phyloP scores from a whole-genome alignment of 2,113 vertebrate genomes.

The Perca schrenkii region DNA sequence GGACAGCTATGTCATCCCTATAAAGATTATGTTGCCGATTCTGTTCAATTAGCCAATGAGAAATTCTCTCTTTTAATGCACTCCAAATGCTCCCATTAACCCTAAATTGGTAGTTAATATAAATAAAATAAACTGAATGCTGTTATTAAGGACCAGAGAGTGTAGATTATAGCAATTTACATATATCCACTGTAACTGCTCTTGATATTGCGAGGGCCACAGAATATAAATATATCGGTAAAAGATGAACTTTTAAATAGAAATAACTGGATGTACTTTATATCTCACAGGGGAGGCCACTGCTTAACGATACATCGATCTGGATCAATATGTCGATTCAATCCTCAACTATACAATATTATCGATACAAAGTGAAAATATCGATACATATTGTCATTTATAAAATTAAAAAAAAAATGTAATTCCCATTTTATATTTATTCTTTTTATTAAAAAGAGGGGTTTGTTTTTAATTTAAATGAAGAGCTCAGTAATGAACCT shows the following conservation, averaged over 20 bases:
- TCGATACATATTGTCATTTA: too few relatives aligned
- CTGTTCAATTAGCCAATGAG: slow-evolving; percentile 5
- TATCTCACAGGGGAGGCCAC: neutral
- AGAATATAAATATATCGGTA: slow-evolving; percentile 1
- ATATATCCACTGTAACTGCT: neutral
- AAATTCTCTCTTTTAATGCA: slow-evolving; percentile 17
- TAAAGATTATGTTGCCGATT: slow-evolving; percentile 1
- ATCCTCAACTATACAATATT: too few relatives aligned
- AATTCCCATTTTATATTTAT: too few relatives aligned
- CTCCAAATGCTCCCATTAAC: slow-evolving; percentile 19
- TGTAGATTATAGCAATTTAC: slow-evolving; percentile 22
- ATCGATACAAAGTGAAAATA: too few relatives aligned
- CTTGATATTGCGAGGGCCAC: slow-evolving; percentile 3
- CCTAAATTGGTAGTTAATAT: neutral
- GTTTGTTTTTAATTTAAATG: too few relatives aligned
- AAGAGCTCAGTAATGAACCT: too few relatives aligned
- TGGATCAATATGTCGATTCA: too few relatives aligned
- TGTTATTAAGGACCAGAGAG: slow-evolving; percentile 4
- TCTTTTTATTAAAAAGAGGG: too few relatives aligned
- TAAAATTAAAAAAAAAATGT: too few relatives aligned
- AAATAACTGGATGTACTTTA: neutral
- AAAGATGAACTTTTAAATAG: neutral
- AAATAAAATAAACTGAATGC: slow-evolving; percentile 20
- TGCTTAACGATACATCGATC: neutral
- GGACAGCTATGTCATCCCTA: slow-evolving; percentile 1